These are phyloP conservation scores for Idris sp. DNA, from an alignment of 1,140 invertebrate genomes.

Conservation along the genomic window DNA sequence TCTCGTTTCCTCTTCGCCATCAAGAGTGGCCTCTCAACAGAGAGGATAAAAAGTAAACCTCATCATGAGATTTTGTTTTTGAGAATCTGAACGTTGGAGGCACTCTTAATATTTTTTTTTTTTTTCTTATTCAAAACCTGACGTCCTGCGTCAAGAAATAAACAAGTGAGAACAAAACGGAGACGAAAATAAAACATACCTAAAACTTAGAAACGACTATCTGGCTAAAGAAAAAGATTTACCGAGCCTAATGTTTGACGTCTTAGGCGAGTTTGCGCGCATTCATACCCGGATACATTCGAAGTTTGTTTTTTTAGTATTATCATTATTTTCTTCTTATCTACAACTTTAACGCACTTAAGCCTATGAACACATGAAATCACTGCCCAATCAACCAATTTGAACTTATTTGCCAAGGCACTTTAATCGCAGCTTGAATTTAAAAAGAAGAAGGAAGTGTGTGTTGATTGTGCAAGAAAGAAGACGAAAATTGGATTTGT, in stretches of 20 bases:
- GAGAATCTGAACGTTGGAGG: constrained; percentile 46
- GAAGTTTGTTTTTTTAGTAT: too few relatives aligned
- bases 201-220: constrained; percentile 66
- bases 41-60: constrained; percentile 54
- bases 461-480: constrained; percentile 21
- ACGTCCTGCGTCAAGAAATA: constrained; percentile 76
- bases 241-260: constrained; percentile 48
- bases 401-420: constrained; percentile 76
- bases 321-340: too few relatives aligned
- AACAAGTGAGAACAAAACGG: constrained; percentile 62
- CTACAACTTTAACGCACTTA: constrained; percentile 72
- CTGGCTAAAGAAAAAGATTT: constrained; percentile 66
- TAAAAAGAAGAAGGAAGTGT: constrained; percentile 24
- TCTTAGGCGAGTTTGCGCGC: constrained; percentile 41
- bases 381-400: constrained; percentile 78
- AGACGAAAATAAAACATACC: constrained; percentile 64
- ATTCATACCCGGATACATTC: constrained; percentile 47
- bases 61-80: constrained; percentile 33
- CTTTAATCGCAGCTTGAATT: constrained; percentile 67
- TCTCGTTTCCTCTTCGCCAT: constrained; percentile 60
- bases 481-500: constrained; percentile 27
- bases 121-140: constrained; percentile 60
- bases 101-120: too few relatives aligned
- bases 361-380: constrained; percentile 80
- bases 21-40: constrained; percentile 57